A percentile compares a stretch with the other conserved stretches of the same genome.
phyloP scores from a whole-genome alignment of 2,113 vertebrate genomes.

The Prunella fulvescens region DNA sequence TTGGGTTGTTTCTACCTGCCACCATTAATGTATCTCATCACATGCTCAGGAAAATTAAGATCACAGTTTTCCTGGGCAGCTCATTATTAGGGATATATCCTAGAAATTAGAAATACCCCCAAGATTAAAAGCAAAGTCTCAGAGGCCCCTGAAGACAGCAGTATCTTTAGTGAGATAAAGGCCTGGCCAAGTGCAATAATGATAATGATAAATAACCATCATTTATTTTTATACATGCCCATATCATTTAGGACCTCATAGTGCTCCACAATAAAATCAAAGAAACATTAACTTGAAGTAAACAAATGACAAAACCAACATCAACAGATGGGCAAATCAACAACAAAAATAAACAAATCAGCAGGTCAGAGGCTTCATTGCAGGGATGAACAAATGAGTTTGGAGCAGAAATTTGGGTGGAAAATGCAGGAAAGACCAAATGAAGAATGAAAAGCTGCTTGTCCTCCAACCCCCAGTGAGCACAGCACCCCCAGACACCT shows the following conservation, averaged over 20 bases:
- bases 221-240: constrained; percentile 53
- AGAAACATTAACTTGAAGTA: constrained; percentile 69
- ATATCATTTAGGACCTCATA: constrained; percentile 66
- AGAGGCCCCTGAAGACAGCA: background rate
- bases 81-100: background rate
- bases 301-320: constrained; percentile 68
- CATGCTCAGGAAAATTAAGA: background rate
- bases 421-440: background rate
- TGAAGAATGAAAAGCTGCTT: background rate
- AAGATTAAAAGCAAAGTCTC: constrained; percentile 1
- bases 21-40: background rate
- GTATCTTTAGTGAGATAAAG: constrained; percentile 30
- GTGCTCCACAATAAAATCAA: constrained; percentile 64
- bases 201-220: constrained; percentile 59
- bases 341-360: constrained; percentile 63
- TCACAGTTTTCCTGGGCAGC: background rate
- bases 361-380: constrained; percentile 14
- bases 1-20: background rate
- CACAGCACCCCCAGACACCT: background rate
- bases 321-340: constrained; percentile 65
- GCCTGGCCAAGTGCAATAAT: constrained; percentile 39
- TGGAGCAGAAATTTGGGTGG: background rate
- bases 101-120: constrained; percentile 11
- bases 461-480: fast-evolving
- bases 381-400: background rate